Conservation (phyloP, 1,140 invertebrate genomes). For the Wiebesia pumilae region DNA sequence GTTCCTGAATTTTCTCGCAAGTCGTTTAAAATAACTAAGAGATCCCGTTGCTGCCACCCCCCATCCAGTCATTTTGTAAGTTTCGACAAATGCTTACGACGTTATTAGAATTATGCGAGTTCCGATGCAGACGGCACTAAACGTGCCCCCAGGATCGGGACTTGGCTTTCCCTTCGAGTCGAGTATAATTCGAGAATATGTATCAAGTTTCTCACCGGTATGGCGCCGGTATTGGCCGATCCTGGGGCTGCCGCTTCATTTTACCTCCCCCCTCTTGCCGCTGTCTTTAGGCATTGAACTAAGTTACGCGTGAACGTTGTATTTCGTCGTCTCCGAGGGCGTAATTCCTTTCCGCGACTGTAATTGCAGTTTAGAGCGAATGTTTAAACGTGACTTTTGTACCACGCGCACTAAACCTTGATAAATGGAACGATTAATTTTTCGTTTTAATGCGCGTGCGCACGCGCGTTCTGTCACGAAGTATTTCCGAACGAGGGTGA, state of each 20-base stretch:
- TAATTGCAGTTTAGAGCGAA: slow-evolving; percentile 42
- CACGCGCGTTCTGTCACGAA: background rate
- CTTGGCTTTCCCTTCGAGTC: background rate
- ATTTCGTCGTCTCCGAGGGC: background rate
- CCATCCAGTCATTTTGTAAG: slow-evolving; percentile 7
- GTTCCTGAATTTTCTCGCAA: background rate
- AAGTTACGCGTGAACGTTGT: slow-evolving; percentile 26
- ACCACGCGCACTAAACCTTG: background rate
- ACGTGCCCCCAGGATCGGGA: background rate
- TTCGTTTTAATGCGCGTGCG: background rate
- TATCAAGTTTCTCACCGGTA: slow-evolving; percentile 46
- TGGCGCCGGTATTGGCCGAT: background rate
- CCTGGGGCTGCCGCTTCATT: background rate
- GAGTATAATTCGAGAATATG: slow-evolving; percentile 51
- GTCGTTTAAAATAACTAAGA: slow-evolving; percentile 8
- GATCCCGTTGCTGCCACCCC: background rate
- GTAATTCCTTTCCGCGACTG: slow-evolving; percentile 43
- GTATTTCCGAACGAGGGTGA: background rate
- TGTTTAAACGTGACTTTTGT: slow-evolving; percentile 45
- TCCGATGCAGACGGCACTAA: slow-evolving; percentile 23
- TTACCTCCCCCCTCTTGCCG: background rate
- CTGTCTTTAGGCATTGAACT: background rate
- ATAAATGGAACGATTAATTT: slow-evolving; percentile 43
- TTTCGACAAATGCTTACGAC: slow-evolving; percentile 49
- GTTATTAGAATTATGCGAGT: slow-evolving; percentile 27